Evolutionary conservation across 2,797 vertebrate species (phyloP), one percentile per base, ranked within the genome.

Genomic region (Limnodromus scolopaceus): DNA sequence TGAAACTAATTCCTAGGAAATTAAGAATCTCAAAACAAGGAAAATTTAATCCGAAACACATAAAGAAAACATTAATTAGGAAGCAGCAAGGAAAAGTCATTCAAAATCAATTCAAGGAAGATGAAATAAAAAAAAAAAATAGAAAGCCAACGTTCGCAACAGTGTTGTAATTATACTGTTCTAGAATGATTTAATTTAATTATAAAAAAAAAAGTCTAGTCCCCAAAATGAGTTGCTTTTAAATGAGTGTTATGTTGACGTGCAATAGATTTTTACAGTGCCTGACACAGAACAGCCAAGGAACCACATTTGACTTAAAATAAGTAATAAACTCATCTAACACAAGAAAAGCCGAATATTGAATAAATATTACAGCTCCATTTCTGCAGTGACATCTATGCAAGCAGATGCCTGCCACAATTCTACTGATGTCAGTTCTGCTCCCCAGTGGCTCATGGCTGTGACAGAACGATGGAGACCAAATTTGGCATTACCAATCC

Each of bases 221-320:
- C 12, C 34, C 20, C 9, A n/a, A 75, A 92, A 27, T 11, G 1
- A 84, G 36, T 13, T 75, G 13, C 5, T 75, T 71, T 71, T 45
- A 71, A 38, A 13, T 11, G 10, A 95, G 2, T 11, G 4, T 46
- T 78, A 34, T 1, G 6, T 9, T 55, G 65, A 54, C 0, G 0
- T 36, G 32, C 10, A 60, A 58, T 0, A 28, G 11, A 39, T 55
- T 64, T 54, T 51, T 22, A 82, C 30, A 84, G 30, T 12, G 8
- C 8, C 54, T 51, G 9, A 64, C 27, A 65, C 9, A 64, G 22
- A 79, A 70, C 10, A 85, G 20, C 1, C 1, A 8, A 63, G 93
- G 25, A 68, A 32, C 1, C 8, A 41, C 13, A 13, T 61, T 36
- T 89, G 18, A 69, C 7, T 83, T 39, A 20, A 76, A 84, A 75